A percentile compares a stretch with the other conserved stretches of the same genome.
Conservation (phyloP, 2,888 invertebrate genomes). For the Euspilapteryx auroguttella region DNA sequence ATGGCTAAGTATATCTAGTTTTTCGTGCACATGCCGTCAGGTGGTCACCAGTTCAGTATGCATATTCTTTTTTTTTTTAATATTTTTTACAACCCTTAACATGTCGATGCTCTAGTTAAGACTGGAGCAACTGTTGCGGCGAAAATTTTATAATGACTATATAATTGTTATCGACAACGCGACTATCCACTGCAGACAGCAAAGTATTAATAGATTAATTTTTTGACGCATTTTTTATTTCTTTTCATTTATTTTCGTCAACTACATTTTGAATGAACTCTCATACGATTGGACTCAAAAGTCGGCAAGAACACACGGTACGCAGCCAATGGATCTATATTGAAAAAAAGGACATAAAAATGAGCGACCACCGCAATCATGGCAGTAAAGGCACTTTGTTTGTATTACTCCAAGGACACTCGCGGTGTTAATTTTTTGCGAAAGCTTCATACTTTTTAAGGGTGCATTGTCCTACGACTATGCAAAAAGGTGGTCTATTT, state of each 20-base stretch:
- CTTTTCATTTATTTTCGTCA: too few relatives aligned
- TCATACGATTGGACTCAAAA: too few relatives aligned
- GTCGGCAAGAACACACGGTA: too few relatives aligned
- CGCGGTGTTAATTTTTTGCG: constrained; percentile 23
- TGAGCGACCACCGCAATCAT: constrained; percentile 8
- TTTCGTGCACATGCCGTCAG: constrained; percentile 28
- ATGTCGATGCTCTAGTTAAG: constrained; percentile 14
- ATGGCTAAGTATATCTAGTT: constrained; percentile 18
- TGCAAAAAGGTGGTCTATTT: constrained; percentile 30
- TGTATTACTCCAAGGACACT: constrained; percentile 9
- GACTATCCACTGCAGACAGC: not conserved
- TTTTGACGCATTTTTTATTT: too few relatives aligned
- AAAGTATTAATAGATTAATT: too few relatives aligned
- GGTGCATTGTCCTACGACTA: constrained; percentile 12
- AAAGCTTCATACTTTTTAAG: constrained; percentile 24
- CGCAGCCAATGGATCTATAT: too few relatives aligned
- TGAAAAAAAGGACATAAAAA: constrained; percentile 3
- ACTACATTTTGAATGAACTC: too few relatives aligned
- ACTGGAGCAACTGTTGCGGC: constrained; percentile 11
- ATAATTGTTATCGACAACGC: constrained; percentile 4
- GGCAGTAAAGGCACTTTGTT: constrained; percentile 6
- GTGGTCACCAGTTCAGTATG: constrained; percentile 17
- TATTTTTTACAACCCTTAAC: constrained; percentile 13
- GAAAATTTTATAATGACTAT: constrained; percentile 15
- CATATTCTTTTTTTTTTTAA: constrained; percentile 19